Base-by-base conservation (phyloP, 2,113 vertebrate species). In the Hemibagrus wyckioides region DNA sequence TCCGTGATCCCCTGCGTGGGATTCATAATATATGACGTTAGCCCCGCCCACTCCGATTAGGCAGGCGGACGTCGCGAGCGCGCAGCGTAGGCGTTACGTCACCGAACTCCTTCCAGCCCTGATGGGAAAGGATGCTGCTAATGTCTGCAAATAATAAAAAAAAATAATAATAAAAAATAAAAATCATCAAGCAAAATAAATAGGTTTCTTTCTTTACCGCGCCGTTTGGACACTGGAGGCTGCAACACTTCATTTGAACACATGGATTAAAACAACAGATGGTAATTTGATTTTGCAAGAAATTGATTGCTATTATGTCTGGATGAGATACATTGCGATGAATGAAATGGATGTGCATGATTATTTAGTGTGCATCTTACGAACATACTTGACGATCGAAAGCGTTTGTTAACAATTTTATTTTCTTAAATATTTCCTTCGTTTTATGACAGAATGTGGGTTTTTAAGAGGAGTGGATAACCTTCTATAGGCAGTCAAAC, bases 21-120 rank as follows among this genome's bases (percentile, higher is more conserved):
- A 41, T 81, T 59, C 21, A 41, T 59, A 41, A 80, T 65, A 65
- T 77, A 73, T 84, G 83, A 85, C 86, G 75, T 93, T 93, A 92
- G 82, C 85, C 69, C 67, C 52, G 83, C 83, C 83, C 83, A 75
- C 52, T 75, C 52, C 63, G 83, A 84, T 81, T 39, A 59, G 81
- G 75, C 80, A 94, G 93, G 92, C 92, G 91, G 79, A 77, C 59
- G 56, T 83, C 92, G 92, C 90, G 94, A 90, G 88, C 95, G 94
- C 93, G 94, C 94, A 79, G 67, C 81, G 86, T 90, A 91, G 91
- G 86, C 93, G 92, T 96, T 94, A 96, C 95, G 95, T 96, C 95
- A 96, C 92, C 88, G 93, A 92, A 92, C 94, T 94, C 94, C 94
- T 81, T 94, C 93, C 93, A 93, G 93, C 94, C 93, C 93, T 92